Base-by-base conservation (phyloP, 1,140 invertebrate genomes). In the Akabosia matsudoensis region DNA sequence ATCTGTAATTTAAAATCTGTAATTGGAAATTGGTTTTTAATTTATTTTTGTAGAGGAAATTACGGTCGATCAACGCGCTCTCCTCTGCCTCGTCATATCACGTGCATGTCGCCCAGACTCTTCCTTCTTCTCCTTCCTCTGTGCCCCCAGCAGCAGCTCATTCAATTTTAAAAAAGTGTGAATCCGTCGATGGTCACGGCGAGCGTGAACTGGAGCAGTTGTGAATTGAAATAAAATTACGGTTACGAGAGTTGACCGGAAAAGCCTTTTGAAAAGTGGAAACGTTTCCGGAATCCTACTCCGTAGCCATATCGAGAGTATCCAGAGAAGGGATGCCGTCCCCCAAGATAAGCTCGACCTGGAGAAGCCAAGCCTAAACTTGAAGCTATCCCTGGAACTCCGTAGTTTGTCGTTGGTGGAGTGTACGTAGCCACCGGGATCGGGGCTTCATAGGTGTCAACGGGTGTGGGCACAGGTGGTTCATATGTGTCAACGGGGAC, bases 21-120 rank as follows among this genome's bases (percentile, higher is more conserved):
- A n/a, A n/a, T n/a, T n/a, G n/a, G n/a, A n/a, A n/a, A n/a, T n/a
- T n/a, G 7, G 22, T 71, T 64, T 30, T 64, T 10, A 16, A 22
- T 51, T 34, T 71, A n/a, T 74, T 73, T 76, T 87, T 86, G 45
- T 84, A 91, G 88, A 87, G 91, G 76, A 92, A 92, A 84, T 87
- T 91, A 64, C 88, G 91, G 76, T 87, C 88, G 18, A 89, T 91
- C 1, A 81, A 81, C 74, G 80, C 79, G 0, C 52, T 81, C 0
- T 81, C 80, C 22, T 56, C 37, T 31, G 70, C 74, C 37, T 51
- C 74, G 10, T 7, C 37, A 16, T 45, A 37, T 45, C 70, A 72
- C 28, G 10, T 31, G 4, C 61, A 67, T n/a, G n/a, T n/a, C 28
- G 61, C 61, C 31, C 61, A 67, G 10, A 24, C 54, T 56, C n/a